Evolutionary conservation across 2,113 vertebrate species (phyloP).

Genomic region (Nannospalax galili): DNA sequence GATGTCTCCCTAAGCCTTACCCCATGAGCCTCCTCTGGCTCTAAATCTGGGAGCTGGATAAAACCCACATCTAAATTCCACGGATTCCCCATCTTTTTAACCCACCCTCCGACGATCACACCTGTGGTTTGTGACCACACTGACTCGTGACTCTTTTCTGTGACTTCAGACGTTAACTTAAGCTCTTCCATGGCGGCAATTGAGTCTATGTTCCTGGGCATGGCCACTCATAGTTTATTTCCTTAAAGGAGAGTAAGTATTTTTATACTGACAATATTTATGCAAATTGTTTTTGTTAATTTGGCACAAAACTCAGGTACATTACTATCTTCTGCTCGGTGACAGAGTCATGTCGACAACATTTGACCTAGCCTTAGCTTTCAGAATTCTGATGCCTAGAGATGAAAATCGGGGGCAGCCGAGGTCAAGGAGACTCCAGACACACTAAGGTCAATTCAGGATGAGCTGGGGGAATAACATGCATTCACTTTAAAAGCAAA

Average conservation of each 20-base stretch:
- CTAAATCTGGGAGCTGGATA: not conserved
- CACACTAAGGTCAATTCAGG: not conserved
- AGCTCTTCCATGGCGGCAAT: not conserved
- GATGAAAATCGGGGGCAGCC: not conserved
- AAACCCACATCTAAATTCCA: too few relatives aligned
- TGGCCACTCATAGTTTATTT: not conserved
- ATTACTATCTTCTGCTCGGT: not conserved
- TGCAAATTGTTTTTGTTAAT: not conserved
- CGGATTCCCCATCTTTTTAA: too few relatives aligned
- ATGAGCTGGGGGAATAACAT: too few relatives aligned
- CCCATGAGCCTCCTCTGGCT: not conserved
- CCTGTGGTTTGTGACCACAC: not conserved
- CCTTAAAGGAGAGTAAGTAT: not conserved
- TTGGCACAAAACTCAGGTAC: not conserved
- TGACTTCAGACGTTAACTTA: not conserved
- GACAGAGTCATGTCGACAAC: not conserved
- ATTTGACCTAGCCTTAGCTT: not conserved
- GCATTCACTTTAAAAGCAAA: too few relatives aligned
- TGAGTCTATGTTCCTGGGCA: not conserved
- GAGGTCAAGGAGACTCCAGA: not conserved
- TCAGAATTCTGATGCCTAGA: not conserved
- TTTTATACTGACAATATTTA: not conserved
- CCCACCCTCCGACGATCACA: not conserved
- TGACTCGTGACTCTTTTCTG: not conserved
- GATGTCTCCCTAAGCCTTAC: not conserved